phyloP scores from a whole-genome alignment of 2,797 vertebrate species.

The Girardinus metallicus region DNA sequence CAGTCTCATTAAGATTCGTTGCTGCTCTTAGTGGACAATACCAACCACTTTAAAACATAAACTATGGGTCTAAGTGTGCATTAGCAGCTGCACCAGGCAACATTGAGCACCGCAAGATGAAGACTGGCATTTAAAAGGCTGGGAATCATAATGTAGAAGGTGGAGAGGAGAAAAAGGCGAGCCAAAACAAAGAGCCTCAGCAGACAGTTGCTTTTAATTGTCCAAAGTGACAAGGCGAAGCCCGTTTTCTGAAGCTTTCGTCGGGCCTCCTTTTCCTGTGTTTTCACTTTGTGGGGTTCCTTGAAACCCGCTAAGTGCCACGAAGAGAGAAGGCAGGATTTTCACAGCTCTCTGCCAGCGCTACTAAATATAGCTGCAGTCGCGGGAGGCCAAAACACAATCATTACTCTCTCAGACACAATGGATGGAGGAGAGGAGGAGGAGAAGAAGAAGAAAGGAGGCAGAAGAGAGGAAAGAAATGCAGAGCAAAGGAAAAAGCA shows the following conservation, averaged over 20 bases:
- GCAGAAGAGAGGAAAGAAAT: slow-evolving; percentile 6
- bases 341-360: slow-evolving; percentile 63
- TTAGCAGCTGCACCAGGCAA: slow-evolving; percentile 21
- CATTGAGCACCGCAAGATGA: slow-evolving; percentile 7
- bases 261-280: slow-evolving; percentile 1
- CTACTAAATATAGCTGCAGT: slow-evolving; percentile 76
- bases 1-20: slow-evolving; percentile 65
- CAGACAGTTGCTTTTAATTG: slow-evolving; percentile 41
- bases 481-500: neutral
- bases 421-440: slow-evolving; percentile 41
- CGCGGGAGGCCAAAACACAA: slow-evolving; percentile 69
- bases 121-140: slow-evolving; percentile 20
- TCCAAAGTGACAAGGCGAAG: slow-evolving; percentile 33
- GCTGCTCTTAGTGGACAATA: slow-evolving; percentile 64
- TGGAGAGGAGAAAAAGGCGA: neutral
- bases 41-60: slow-evolving; percentile 51
- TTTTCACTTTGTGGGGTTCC: slow-evolving; percentile 51
- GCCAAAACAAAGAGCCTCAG: slow-evolving; percentile 15
- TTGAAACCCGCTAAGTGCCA: slow-evolving; percentile 66
- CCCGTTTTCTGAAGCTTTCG: slow-evolving; percentile 36
- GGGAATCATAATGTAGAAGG: slow-evolving; percentile 5
- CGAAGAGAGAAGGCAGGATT: slow-evolving; percentile 54
- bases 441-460: slow-evolving; percentile 11
- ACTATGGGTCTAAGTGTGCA: slow-evolving; percentile 50
- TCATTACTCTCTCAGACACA: slow-evolving; percentile 73